Evolutionary conservation across 2,797 vertebrate genomes (phyloP), one percentile per base, ranked within the genome.

Genomic region (Crypturellus tataupa): DNA sequence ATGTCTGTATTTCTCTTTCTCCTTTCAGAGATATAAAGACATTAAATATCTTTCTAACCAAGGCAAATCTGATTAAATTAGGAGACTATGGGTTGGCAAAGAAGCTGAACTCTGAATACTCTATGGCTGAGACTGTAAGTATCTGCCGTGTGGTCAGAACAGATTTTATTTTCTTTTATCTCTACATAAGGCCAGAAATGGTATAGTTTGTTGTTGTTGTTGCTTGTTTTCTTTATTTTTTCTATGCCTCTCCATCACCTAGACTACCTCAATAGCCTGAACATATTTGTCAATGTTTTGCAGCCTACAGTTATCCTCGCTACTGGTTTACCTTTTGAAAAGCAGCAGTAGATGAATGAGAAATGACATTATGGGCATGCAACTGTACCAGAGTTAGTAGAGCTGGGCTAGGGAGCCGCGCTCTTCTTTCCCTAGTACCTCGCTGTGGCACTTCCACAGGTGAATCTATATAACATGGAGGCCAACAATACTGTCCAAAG

Each of bases 11-110:
- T 96, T 91, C 6, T 91, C 80, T 90, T 93, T 97, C 89, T 93
- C 56, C 24, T 97, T 97, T 56, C 96, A 99, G 99, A 98, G 99
- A 99, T 96, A 99, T 99, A 97, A 99, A 99, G 98, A 99, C 99
- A 53, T 98, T 99, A 96, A 99, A 99, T 97, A 99, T 99, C 97
- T 99, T 99, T 97, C 98, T 99, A 94, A 99, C 99, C 84, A 99
- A 99, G 97, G 99, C 99, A 89, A 99, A 99, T 97, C 98, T 99
- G 94, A 99, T 99, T 94, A 99, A 99, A 96, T 95, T 99, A 93
- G 99, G 99, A 14, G 99, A 99, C 97, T 99, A 99, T 84, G 99
- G 99, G 35, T 97, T 99, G 42, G 99, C 99, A 67, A 99, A 99
- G 97, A 99, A 99, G 97, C 98, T 99, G 69, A 99, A 98, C 96